phyloP scores from a whole-genome alignment of 2,888 invertebrate genomes.

The Euclidia mi region DNA sequence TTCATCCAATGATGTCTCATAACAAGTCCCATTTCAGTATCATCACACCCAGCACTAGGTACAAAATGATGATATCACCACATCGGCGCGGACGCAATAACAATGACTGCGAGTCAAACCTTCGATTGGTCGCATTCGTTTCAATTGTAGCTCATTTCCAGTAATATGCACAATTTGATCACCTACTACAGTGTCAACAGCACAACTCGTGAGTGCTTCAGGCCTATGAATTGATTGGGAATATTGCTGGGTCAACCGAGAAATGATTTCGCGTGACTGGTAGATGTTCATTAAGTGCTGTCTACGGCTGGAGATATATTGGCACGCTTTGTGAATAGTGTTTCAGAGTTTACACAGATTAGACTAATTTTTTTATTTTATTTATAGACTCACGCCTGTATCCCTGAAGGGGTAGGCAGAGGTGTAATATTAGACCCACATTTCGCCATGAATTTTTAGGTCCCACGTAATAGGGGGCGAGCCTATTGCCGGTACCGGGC shows the following conservation, averaged over 20 bases:
- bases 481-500: too few relatives aligned
- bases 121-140: constrained; percentile 71
- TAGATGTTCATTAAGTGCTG: not conserved
- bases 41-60: constrained; percentile 9
- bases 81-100: constrained; percentile 52
- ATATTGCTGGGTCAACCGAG: not conserved
- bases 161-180: constrained; percentile 17
- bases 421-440: too few relatives aligned
- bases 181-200: constrained; percentile 1
- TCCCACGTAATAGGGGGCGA: too few relatives aligned
- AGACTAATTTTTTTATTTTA: too few relatives aligned
- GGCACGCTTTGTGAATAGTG: not conserved
- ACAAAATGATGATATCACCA: constrained; percentile 67
- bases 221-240: constrained; percentile 10
- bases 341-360: not conserved
- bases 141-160: constrained; percentile 71
- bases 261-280: constrained; percentile 6
- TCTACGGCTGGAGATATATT: not conserved
- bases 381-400: too few relatives aligned
- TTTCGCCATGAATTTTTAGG: too few relatives aligned
- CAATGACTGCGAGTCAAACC: constrained; percentile 59
- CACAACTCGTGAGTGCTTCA: not conserved
- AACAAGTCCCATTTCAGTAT: not conserved
- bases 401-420: too few relatives aligned
- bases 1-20: too few relatives aligned